These are phyloP conservation scores for Coendou prehensilis DNA, from an alignment of 2,797 vertebrate species.

Conservation along the genomic window DNA sequence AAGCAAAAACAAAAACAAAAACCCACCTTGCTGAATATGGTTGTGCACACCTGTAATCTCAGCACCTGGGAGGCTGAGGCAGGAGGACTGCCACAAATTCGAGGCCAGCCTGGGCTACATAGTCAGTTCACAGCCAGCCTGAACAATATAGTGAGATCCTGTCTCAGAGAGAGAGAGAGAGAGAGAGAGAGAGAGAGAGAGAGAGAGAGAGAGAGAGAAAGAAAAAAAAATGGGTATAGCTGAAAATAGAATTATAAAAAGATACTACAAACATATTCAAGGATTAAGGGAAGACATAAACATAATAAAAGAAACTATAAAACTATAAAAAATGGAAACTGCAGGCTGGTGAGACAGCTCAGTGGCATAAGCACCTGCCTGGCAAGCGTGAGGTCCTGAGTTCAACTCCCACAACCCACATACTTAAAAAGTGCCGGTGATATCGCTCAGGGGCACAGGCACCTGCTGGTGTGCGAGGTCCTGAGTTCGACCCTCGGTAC, in stretches of 20 bases:
- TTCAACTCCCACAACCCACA: too few species aligned
- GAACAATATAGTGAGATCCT: background rate
- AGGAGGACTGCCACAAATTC: background rate
- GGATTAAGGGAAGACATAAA: conserved; percentile 21
- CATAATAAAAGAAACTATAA: background rate
- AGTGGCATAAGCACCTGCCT: too few species aligned
- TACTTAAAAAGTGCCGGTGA: too few species aligned
- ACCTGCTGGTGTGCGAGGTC: too few species aligned
- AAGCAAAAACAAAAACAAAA: too few species aligned
- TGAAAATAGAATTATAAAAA: background rate
- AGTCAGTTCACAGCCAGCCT: background rate
- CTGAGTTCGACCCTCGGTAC: too few species aligned
- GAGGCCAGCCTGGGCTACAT: background rate
- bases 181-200: too few species aligned
- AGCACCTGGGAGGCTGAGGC: background rate
- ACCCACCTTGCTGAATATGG: background rate
- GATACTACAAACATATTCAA: background rate
- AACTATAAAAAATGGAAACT: background rate
- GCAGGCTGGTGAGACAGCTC: too few species aligned
- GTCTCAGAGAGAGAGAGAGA: background rate
- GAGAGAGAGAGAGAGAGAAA: background rate
- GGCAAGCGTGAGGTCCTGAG: too few species aligned
- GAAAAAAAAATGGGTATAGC: background rate
- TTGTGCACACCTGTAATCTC: background rate
- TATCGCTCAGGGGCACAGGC: too few species aligned